Base-by-base conservation (phyloP, 1,140 invertebrate genomes). In the Nylanderia fulva region DNA sequence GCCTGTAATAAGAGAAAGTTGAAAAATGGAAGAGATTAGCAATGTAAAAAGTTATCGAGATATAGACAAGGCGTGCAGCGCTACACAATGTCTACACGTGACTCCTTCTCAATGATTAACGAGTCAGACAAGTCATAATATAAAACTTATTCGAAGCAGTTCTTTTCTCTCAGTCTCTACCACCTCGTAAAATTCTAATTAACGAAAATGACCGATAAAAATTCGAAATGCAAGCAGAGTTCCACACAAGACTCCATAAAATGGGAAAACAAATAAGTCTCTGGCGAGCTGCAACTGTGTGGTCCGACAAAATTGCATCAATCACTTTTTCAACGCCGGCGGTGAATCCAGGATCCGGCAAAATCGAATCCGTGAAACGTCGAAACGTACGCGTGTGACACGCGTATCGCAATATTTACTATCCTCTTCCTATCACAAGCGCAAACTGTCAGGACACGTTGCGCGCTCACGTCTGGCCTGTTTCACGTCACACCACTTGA, bases 401-500 rank as follows among this genome's bases (percentile, higher is more conserved):
- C 33, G 29, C 71, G 45, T 15, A n/a, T 39, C 21, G 61, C 18
- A 56, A 56, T 29, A 33, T 80, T 58, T 58, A 58, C 24, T 15
- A 15, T 36, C 56, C 21, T 2, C 18, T 71, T 71, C 42, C 8
- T 15, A 29, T 27, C 77, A 36, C 6, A 29, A 39, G 13, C 24
- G 48, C 36, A 21, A 80, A 80, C 24, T 80, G 36, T 58, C 33
- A 27, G 27, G 2, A n/a, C 76, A 69, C 58, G 58, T 64, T 77
- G 42, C 42, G 13, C 39, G 8, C 42, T 7, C 15, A 39, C 52
- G 52, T 82, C 77, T 71, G 24, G 52, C 77, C n/a, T 72, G 9
- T 82, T 82, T 82, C 52, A 82, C 36, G 27, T 82, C 52, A 45
- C 77, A 58, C 33, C 66, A 80, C 77, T 80, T 13, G 27, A 82